Base-by-base conservation (phyloP, 2,888 invertebrate genomes). In the Stenodera caucasica region DNA sequence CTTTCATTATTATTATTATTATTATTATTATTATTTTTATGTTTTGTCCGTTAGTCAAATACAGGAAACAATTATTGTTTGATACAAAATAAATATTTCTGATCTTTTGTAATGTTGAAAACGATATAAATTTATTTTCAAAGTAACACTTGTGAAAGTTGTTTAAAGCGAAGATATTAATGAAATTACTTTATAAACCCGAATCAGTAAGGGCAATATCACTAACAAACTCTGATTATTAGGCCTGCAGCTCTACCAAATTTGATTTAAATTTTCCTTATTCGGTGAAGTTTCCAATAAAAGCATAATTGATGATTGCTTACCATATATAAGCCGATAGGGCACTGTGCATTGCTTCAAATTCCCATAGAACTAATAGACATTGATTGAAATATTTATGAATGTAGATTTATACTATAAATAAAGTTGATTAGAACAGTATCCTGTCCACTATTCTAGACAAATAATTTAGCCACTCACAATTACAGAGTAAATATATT, bases 401-500 rank as follows among this genome's bases (percentile, higher is more conserved):
- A 26, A 26, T 26, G 2, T 4, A 26, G 26, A 26, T 26, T 26
- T 26, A 26, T 26, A 30, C 4, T 30, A 30, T 30, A 30, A 26
- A 26, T 7, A 30, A 30, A 6, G 3, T 30, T 30, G 30, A 30
- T 30, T 30, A 30, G 3, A 9, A 30, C 9, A 9, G 30, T 30
- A 9, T 30, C 30, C 4, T 2, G 30, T 30, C 30, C 30, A 5
- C 8, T 30, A 7, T 50, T 14, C 49, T 26, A 21, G 35, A n/a
- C 49, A 58, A 64, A 66, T 69, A 61, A 66, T 69, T 67, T 64
- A 67, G 69, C 67, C 68, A 69, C 68, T 72, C 70, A 71, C 71
- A 71, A 70, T 71, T 70, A 72, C 70, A 60, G 67, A 67, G 69
- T 69, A 70, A 72, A 75, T 70, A 71, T 67, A 68, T 69, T 66